Percentiles rank a stretch among this genome's conserved stretches.
These are phyloP conservation scores for Megaceryle torquata DNA, from an alignment of 2,113 vertebrate genomes.

Conservation along the genomic window DNA sequence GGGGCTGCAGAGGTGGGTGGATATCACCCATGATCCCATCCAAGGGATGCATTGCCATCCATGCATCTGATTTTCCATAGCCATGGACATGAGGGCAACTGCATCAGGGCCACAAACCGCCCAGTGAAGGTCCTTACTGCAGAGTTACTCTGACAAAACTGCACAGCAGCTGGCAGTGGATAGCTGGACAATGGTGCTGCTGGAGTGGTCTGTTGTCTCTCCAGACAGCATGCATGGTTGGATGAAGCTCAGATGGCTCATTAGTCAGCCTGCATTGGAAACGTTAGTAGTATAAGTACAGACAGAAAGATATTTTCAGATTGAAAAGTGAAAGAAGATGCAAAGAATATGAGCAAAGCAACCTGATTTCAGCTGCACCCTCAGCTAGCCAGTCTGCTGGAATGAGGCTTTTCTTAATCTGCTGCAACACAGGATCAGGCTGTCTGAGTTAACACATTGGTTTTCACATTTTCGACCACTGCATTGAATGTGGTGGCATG, in stretches of 20 bases:
- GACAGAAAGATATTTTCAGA: not conserved
- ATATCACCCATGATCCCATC: not conserved
- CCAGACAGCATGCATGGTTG: fast-evolving
- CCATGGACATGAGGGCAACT: not conserved
- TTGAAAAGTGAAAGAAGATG: not conserved
- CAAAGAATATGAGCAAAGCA: not conserved
- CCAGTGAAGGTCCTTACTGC: not conserved
- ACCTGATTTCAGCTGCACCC: not conserved
- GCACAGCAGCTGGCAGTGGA: fast-evolving
- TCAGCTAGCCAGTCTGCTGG: not conserved
- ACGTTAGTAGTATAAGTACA: not conserved
- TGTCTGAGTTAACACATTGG: fast-evolving
- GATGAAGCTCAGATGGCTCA: not conserved
- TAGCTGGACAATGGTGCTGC: not conserved
- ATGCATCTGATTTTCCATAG: not conserved
- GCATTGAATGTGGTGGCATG: not conserved
- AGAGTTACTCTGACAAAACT: not conserved
- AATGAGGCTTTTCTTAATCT: not conserved
- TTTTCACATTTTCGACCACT: not conserved
- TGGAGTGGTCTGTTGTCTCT: not conserved
- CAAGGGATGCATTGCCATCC: not conserved
- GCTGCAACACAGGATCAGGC: not conserved
- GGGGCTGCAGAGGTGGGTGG: not conserved
- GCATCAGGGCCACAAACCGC: not conserved
- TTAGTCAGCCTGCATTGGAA: fast-evolving